Base-by-base conservation (phyloP, 2,113 vertebrate species). In the Hymenochirus boettgeri region DNA sequence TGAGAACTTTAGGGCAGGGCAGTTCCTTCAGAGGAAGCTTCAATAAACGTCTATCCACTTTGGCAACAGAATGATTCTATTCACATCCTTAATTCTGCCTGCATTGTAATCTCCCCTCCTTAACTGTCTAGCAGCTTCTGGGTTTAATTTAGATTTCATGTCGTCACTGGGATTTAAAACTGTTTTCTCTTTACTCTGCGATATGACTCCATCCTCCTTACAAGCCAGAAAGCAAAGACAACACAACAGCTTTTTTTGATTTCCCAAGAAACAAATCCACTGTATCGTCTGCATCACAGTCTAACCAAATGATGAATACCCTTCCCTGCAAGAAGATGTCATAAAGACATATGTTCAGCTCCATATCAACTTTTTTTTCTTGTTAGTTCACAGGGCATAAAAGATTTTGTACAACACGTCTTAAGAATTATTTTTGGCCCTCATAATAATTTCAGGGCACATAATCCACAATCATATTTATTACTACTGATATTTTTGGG, bases 71-170 rank as follows among this genome's bases (percentile, higher is more conserved):
- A 27, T 24, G 42, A 58, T 66, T 66, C 55, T 58, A 51, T 50
- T 66, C 64, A 58, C 64, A 59, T 66, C 45, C 55, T 59, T 66
- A 66, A 66, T 66, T 66, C 64, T 23, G 33, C 23, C 23, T n/a
- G 64, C 51, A 29, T 18, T 58, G 29, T 59, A 58, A 50, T 66
- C 64, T 66, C 55, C 45, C 45, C 46, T 66, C 46, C 64, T 66
- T 23, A 29, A 58, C 46, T 42, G 63, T 66, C 63, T 58, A 50
- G 55, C 55, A 58, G 55, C 55, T 58, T 57, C 64, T 66, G 64
- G 64, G 45, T 66, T 66, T 66, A 58, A 66, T 66, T 66, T 66
- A 66, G 64, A 66, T 58, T 58, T 66, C 55, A 59, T 66, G 64
- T 47, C 64, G 64, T 66, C 55, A 58, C 55, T 37, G 48, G 64